These are phyloP conservation scores for Nannobrachium achirus DNA, from an alignment of 2,113 vertebrate species.

Conservation along the genomic window DNA sequence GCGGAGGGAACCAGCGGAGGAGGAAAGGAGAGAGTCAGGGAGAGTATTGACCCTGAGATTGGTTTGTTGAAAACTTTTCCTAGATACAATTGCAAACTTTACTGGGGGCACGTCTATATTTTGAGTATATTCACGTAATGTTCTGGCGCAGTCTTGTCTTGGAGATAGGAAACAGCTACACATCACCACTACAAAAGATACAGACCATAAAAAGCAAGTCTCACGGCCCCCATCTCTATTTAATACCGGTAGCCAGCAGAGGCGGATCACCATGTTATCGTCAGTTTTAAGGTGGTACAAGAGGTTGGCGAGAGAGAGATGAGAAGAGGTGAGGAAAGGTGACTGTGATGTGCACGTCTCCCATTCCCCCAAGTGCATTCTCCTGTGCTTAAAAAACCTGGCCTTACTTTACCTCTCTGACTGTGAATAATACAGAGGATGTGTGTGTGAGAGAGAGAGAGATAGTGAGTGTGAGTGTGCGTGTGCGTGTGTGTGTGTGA, in stretches of 20 bases:
- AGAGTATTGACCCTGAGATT: constrained; percentile 24
- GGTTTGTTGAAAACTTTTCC: constrained; percentile 51
- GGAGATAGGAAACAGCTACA: too few relatives aligned
- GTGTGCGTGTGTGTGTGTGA: constrained; percentile 8
- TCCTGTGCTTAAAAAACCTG: constrained; percentile 43
- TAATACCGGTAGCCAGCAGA: not conserved
- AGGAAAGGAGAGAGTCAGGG: not conserved
- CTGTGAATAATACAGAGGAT: constrained; percentile 74
- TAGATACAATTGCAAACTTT: too few relatives aligned
- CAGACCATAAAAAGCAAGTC: constrained; percentile 33
- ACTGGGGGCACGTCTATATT: too few relatives aligned
- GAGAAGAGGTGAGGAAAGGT: not conserved
- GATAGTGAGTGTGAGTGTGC: not conserved
- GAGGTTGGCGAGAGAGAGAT: not conserved
- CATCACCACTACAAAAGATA: too few relatives aligned
- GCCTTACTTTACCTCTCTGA: constrained; percentile 61
- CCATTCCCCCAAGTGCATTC: constrained; percentile 3
- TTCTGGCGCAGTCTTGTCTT: too few relatives aligned
- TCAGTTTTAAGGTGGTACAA: constrained; percentile 9
- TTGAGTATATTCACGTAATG: too few relatives aligned
- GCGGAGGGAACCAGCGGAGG: not conserved
- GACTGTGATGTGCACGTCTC: not conserved
- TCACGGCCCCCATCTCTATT: too few relatives aligned
- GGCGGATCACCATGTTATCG: not conserved
- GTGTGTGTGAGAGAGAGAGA: constrained; percentile 50